These are phyloP conservation scores for Drosophila subobscura DNA, from an alignment of 1,140 invertebrate genomes.

Conservation along the genomic window DNA sequence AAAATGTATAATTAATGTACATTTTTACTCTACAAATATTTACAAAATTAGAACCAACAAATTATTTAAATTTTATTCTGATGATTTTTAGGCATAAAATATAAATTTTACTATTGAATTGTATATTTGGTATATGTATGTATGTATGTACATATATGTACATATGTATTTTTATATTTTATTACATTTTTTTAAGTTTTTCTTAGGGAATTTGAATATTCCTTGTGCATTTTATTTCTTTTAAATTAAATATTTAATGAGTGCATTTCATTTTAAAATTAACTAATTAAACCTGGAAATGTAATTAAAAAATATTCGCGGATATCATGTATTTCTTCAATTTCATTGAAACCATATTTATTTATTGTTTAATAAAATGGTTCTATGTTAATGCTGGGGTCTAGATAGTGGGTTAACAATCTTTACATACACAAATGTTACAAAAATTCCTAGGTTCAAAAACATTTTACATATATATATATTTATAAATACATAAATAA, in stretches of 20 bases:
- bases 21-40: constrained; percentile 1
- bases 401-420: constrained; percentile 12
- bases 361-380: constrained; percentile 19
- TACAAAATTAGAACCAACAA: not conserved
- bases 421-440: constrained; percentile 27
- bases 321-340: too few relatives aligned
- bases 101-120: not conserved
- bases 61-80: too few relatives aligned
- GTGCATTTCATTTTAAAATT: too few relatives aligned
- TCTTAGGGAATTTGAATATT: not conserved
- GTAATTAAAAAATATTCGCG: too few relatives aligned
- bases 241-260: too few relatives aligned
- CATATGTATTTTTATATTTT: not conserved
- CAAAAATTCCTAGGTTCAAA: constrained; percentile 1
- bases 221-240: too few relatives aligned
- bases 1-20: too few relatives aligned
- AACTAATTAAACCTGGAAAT: too few relatives aligned
- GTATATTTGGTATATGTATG: not conserved
- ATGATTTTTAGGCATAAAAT: too few relatives aligned
- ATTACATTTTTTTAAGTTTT: not conserved
- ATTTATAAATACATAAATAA: not conserved
- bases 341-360: not conserved
- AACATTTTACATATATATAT: not conserved
- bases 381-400: not conserved
- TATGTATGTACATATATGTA: not conserved